These are phyloP conservation scores for Eptatretus atami DNA, from an alignment of 2,797 vertebrate genomes.

Conservation along the genomic window DNA sequence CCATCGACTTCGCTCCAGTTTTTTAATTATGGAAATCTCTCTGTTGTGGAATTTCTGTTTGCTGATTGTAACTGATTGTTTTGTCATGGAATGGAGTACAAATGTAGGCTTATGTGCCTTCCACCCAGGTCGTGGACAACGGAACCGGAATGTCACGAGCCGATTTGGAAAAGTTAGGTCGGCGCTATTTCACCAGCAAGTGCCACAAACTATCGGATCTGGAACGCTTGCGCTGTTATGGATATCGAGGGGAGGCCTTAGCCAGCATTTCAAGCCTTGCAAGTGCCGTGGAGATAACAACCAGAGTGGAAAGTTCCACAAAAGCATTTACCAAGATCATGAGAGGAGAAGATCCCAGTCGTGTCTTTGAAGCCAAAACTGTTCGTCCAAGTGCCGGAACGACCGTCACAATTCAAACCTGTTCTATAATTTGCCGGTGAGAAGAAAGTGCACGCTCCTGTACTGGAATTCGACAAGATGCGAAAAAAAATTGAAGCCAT, in stretches of 20 bases:
- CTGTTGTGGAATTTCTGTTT: no score
- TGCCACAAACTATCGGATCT: constrained; percentile 35
- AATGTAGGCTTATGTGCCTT: no score
- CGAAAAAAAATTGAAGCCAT: constrained; percentile 49
- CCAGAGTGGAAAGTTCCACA: constrained; percentile 22
- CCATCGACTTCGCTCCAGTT: no score
- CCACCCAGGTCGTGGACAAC: neutral
- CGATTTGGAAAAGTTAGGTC: constrained; percentile 17
- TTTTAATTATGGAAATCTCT: no score
- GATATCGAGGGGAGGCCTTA: constrained; percentile 66
- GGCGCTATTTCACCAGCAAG: constrained; percentile 51
- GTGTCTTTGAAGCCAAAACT: constrained; percentile 26
- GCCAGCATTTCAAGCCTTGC: constrained; percentile 41
- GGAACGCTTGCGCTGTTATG: constrained; percentile 34
- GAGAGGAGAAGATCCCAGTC: constrained; percentile 25
- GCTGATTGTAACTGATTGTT: neutral
- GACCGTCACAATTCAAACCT: constrained; percentile 45
- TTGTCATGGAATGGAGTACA: neutral
- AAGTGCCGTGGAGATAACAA: constrained; percentile 43
- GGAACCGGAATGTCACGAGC: neutral
- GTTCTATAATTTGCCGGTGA: constrained; percentile 56
- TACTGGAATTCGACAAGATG: constrained; percentile 47
- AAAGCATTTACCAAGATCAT: constrained; percentile 48
- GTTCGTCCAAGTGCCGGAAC: constrained; percentile 43
- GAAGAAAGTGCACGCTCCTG: constrained; percentile 34